A percentile compares a stretch with the other conserved stretches of the same genome.
Conservation (phyloP, 2,113 vertebrate species). For the Nestor notabilis region DNA sequence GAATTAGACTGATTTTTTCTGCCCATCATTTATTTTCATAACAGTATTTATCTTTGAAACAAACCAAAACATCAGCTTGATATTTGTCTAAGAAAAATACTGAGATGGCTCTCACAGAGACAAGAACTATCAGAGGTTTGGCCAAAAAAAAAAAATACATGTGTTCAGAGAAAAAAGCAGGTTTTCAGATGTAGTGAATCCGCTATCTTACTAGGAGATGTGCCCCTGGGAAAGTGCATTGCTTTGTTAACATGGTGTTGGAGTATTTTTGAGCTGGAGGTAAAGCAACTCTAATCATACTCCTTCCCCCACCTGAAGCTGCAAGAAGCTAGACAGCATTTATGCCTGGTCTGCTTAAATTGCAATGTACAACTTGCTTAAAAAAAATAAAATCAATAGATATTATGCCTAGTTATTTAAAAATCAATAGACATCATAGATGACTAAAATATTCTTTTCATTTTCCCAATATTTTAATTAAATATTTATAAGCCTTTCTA, state of each 20-base stretch:
- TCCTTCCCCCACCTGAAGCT: not conserved
- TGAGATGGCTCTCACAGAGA: not conserved
- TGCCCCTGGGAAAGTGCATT: not conserved
- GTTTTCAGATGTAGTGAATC: not conserved
- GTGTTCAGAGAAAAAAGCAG: not conserved
- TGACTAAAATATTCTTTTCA: constrained; percentile 31
- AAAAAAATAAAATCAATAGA: constrained; percentile 15
- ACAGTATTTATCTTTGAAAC: not conserved
- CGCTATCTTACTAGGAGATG: not conserved
- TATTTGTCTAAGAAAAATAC: not conserved
- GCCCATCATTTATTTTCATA: not conserved
- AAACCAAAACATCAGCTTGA: not conserved
- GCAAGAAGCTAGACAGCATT: not conserved
- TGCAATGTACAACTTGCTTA: not conserved
- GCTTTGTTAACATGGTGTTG: not conserved
- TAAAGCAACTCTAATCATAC: not conserved
- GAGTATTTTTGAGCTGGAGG: not conserved
- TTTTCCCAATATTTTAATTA: constrained; percentile 4
- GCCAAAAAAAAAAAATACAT: not conserved
- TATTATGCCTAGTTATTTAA: not conserved
- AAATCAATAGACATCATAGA: constrained; percentile 28
- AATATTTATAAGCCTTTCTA: constrained; percentile 25
- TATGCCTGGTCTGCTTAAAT: not conserved
- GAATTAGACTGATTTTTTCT: not conserved
- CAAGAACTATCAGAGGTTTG: not conserved